phyloP scores from a whole-genome alignment of 2,888 invertebrate species.

The Hydrotaea diabolus region DNA sequence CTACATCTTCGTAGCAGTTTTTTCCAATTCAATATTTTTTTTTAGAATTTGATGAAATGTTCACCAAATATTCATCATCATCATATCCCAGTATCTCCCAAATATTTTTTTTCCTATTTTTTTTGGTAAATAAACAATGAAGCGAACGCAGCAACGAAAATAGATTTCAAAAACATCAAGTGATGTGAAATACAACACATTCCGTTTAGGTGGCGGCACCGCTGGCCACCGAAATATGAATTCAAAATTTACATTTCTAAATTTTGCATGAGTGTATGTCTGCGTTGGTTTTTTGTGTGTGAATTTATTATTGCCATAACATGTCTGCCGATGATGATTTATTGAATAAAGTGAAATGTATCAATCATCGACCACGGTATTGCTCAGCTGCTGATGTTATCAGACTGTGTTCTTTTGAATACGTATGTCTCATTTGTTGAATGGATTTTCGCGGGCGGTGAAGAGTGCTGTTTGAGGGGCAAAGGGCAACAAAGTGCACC shows the following conservation, averaged over 20 bases:
- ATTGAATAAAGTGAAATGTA: slow-evolving; percentile 49
- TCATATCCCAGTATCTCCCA: too few relatives aligned
- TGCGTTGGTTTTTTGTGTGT: neutral
- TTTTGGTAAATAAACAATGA: too few relatives aligned
- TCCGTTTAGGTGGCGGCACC: neutral
- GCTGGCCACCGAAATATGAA: neutral
- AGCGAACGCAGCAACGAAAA: too few relatives aligned
- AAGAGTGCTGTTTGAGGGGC: too few relatives aligned
- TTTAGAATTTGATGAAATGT: too few relatives aligned
- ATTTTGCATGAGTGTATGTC: neutral
- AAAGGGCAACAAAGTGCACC: neutral
- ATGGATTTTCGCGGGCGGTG: too few relatives aligned
- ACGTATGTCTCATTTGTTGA: neutral
- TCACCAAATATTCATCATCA: too few relatives aligned
- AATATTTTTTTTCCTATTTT: too few relatives aligned
- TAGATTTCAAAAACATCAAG: neutral
- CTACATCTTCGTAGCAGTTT: too few relatives aligned
- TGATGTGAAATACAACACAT: neutral
- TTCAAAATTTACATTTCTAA: too few relatives aligned
- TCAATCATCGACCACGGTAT: slow-evolving; percentile 44
- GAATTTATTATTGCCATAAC: slow-evolving; percentile 36
- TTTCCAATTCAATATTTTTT: too few relatives aligned
- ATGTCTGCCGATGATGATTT: slow-evolving; percentile 37
- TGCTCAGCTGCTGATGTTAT: neutral
- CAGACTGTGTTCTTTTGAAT: neutral